These are phyloP conservation scores for Macaria liturata DNA, from an alignment of 2,888 invertebrate species.

Conservation along the genomic window DNA sequence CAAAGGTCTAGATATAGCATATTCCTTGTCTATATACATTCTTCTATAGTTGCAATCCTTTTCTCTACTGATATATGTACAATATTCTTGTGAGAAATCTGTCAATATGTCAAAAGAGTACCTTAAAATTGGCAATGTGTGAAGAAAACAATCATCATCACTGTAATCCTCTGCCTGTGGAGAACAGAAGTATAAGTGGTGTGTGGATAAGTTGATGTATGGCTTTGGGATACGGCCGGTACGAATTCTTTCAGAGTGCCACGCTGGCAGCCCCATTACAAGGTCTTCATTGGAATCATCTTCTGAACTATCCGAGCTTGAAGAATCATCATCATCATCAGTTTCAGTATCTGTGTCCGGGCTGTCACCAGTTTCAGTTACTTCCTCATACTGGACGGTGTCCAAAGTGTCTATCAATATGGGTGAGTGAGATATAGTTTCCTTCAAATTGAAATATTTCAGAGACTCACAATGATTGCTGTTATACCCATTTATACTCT, in stretches of 20 bases:
- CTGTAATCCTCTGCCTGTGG: conserved; percentile 89
- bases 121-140: conserved; percentile 84
- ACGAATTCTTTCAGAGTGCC: conserved; percentile 86
- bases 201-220: conserved; percentile 87
- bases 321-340: conserved; percentile 40
- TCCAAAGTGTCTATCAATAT: conserved; percentile 14
- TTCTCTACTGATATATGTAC: conserved; percentile 66
- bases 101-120: conserved; percentile 81
- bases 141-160: conserved; percentile 82
- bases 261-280: conserved; percentile 74
- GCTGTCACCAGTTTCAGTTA: conserved; percentile 30
- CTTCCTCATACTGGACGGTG: conserved; percentile 16
- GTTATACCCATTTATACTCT: conserved; percentile 86
- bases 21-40: conserved; percentile 50
- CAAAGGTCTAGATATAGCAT: conserved; percentile 47
- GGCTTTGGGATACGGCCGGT: conserved; percentile 84
- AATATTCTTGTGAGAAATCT: conserved; percentile 60
- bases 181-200: conserved; percentile 85
- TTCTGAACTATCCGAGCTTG: conserved; percentile 38
- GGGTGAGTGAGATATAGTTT: conserved; percentile 24
- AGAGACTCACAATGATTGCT: conserved; percentile 83
- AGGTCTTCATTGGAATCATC: conserved; percentile 36
- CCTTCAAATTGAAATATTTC: conserved; percentile 76
- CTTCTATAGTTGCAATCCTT: conserved; percentile 56
- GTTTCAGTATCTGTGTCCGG: conserved; percentile 35